Evolutionary conservation across 1,140 invertebrate genomes (phyloP).

Genomic region (Berghia stephanieae): DNA sequence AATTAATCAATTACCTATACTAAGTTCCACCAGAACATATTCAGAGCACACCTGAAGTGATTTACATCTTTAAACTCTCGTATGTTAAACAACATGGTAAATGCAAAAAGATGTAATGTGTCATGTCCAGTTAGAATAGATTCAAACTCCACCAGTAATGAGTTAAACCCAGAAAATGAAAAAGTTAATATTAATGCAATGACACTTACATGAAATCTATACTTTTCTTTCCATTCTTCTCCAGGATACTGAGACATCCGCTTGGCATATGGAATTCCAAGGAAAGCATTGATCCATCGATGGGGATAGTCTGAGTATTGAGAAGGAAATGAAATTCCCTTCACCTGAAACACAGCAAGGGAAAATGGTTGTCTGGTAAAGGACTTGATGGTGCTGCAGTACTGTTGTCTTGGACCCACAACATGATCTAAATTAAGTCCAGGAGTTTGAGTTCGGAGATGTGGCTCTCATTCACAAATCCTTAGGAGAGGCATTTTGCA

Average conservation of each 20-base stretch:
- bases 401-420: no score
- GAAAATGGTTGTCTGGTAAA: no score
- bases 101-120: background rate
- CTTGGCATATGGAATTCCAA: constrained; percentile 51
- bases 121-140: background rate
- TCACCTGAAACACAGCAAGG: constrained; percentile 36
- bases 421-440: no score
- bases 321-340: constrained; percentile 44
- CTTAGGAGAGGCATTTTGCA: no score
- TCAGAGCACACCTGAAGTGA: background rate
- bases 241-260: constrained; percentile 41
- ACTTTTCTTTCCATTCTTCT: constrained; percentile 44
- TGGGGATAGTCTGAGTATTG: constrained; percentile 39
- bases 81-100: background rate
- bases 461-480: no score
- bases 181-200: no score
- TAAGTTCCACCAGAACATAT: background rate
- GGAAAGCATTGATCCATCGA: constrained; percentile 43
- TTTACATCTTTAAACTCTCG: background rate
- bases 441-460: no score
- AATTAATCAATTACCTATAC: no score
- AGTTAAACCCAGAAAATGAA: no score
- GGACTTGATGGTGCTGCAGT: no score
- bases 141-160: background rate
- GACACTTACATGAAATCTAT: constrained; percentile 47